Evolutionary conservation across 1,140 invertebrate species (phyloP).

Genomic region (Caenorhabditis tropicalis): DNA sequence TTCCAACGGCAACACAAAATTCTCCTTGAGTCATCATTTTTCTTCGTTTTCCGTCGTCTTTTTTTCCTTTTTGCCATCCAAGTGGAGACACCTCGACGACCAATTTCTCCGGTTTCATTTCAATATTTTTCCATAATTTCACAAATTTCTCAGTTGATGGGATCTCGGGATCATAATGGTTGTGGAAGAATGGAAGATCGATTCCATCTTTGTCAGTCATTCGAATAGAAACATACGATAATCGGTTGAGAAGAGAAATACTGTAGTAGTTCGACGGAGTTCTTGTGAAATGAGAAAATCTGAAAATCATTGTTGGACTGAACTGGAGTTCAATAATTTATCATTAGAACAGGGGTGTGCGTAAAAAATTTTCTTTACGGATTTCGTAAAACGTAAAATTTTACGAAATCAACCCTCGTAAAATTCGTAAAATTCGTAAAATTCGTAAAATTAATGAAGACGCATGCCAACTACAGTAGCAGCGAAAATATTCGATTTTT

Average conservation of each 20-base stretch:
- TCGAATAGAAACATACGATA: background rate
- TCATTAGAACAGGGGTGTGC: no score
- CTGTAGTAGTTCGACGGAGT: background rate
- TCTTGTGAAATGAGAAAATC: constrained; percentile 7
- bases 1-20: background rate
- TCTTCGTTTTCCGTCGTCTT: background rate
- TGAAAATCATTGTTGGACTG: background rate
- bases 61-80: background rate
- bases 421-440: no score
- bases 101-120: background rate
- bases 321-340: no score
- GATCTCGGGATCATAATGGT: background rate
- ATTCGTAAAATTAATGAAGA: no score
- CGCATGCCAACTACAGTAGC: no score
- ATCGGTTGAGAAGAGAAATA: background rate
- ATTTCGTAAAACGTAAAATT: no score
- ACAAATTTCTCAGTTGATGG: constrained; percentile 21
- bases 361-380: no score
- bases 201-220: background rate
- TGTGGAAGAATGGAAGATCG: constrained; percentile 15
- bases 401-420: no score
- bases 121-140: constrained; percentile 1
- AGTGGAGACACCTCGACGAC: background rate
- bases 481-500: no score
- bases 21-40: background rate